Conservation (phyloP, 2,113 vertebrate genomes). For the Gymnocephalus cernua region DNA sequence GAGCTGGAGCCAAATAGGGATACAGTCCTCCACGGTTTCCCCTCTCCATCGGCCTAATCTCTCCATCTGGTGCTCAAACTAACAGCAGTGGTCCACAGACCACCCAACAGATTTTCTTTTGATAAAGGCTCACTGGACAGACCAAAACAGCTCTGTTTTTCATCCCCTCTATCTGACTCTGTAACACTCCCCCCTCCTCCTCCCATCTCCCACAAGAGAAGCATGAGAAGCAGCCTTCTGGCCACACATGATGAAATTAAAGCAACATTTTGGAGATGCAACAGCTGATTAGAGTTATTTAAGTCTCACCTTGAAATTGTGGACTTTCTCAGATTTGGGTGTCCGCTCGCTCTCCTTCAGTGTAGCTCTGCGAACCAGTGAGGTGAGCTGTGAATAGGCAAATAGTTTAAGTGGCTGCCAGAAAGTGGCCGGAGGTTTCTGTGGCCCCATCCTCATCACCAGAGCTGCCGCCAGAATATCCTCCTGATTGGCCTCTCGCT, state of each 20-base stretch:
- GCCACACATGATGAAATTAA: slow-evolving; percentile 68
- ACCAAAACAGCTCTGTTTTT: slow-evolving; percentile 72
- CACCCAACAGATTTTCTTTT: slow-evolving; percentile 77
- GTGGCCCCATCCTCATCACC: slow-evolving; percentile 95
- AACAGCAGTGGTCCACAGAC: slow-evolving; percentile 69
- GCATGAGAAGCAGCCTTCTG: slow-evolving; percentile 36
- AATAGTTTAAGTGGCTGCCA: slow-evolving; percentile 99
- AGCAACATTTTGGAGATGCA: slow-evolving; percentile 1
- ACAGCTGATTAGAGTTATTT: neutral
- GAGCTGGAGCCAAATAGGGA: slow-evolving; percentile 82
- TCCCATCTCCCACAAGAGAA: slow-evolving; percentile 29
- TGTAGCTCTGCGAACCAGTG: slow-evolving; percentile 92
- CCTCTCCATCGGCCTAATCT: slow-evolving; percentile 74
- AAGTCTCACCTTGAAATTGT: slow-evolving; percentile 98
- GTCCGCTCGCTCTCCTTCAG: slow-evolving; percentile 95
- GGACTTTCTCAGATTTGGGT: slow-evolving; percentile 96
- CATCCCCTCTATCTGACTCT: slow-evolving; percentile 42
- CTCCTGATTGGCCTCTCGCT: slow-evolving; percentile 91
- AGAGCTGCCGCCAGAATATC: slow-evolving; percentile 93
- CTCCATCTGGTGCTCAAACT: slow-evolving; percentile 79
- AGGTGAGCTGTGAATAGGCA: slow-evolving; percentile 99
- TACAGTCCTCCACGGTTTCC: slow-evolving; percentile 78
- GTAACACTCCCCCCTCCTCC: slow-evolving; percentile 18
- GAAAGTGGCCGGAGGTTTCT: slow-evolving; percentile 89
- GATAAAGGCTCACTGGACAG: slow-evolving; percentile 68